Evolutionary conservation across 2,888 invertebrate genomes (phyloP).

Genomic region (Drepana falcataria): DNA sequence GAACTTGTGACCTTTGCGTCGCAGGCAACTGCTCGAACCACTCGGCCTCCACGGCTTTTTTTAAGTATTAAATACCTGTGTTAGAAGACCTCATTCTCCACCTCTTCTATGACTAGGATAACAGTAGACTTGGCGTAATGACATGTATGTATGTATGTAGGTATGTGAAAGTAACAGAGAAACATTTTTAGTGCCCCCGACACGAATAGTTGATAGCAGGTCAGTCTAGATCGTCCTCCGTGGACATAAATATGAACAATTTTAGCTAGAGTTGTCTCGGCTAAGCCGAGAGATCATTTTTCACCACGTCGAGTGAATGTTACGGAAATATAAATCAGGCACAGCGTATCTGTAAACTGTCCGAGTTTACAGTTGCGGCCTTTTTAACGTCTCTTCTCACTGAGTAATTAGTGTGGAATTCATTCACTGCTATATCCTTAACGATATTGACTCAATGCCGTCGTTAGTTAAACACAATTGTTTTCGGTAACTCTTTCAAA

Average conservation of each 20-base stretch:
- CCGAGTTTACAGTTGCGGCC: constrained; percentile 1
- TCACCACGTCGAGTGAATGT: constrained; percentile 47
- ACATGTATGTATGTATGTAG: too few relatives aligned
- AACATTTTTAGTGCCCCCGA: too few relatives aligned
- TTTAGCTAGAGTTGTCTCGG: constrained; percentile 30
- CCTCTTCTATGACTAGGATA: too few relatives aligned
- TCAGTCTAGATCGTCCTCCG: constrained; percentile 2
- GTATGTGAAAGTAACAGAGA: too few relatives aligned
- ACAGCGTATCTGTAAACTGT: constrained; percentile 14
- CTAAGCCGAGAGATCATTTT: constrained; percentile 44
- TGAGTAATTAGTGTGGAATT: constrained; percentile 1
- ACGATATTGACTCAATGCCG: background rate
- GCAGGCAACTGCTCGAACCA: too few relatives aligned
- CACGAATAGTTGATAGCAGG: too few relatives aligned
- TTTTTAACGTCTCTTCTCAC: constrained; percentile 2
- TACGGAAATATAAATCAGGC: constrained; percentile 48
- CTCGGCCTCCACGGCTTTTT: too few relatives aligned
- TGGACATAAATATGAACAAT: constrained; percentile 30
- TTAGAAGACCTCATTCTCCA: too few relatives aligned
- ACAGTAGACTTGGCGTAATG: too few relatives aligned
- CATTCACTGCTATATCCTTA: background rate
- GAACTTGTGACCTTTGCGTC: too few relatives aligned
- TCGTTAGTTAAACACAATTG: constrained; percentile 2
- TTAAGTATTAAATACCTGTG: too few relatives aligned
- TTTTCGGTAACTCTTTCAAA: constrained; percentile 2